phyloP scores from a whole-genome alignment of 2,113 vertebrate genomes.

The Camelus bactrianus region DNA sequence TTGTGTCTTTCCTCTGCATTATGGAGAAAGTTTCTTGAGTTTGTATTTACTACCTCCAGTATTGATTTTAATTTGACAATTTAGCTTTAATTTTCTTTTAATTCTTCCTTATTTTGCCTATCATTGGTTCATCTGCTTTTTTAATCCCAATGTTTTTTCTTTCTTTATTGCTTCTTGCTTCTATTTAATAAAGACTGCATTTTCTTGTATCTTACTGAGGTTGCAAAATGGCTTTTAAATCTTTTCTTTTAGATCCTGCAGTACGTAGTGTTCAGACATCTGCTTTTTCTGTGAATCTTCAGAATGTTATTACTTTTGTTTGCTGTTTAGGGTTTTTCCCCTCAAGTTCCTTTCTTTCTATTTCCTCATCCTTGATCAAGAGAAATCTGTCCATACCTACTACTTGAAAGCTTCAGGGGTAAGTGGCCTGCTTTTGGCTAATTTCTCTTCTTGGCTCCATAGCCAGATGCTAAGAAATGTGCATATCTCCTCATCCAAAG shows the following conservation, averaged over 20 bases:
- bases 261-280: neutral
- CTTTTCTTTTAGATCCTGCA: neutral
- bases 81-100: constrained; percentile 45
- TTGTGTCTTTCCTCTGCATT: neutral
- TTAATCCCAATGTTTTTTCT: neutral
- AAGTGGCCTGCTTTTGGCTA: neutral
- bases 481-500: neutral
- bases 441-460: neutral
- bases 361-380: neutral
- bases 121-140: neutral
- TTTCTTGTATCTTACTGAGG: neutral
- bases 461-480: neutral
- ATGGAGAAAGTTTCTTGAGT: neutral
- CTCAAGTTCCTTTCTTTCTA: neutral
- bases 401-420: neutral
- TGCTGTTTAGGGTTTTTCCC: neutral
- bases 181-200: neutral
- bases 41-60: neutral
- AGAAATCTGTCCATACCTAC: neutral
- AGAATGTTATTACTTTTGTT: neutral
- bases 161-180: constrained; percentile 37
- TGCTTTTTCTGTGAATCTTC: neutral
- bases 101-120: constrained; percentile 28
- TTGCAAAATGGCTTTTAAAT: constrained; percentile 35
- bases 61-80: constrained; percentile 43